Conservation (phyloP, 2,888 invertebrate genomes). For the Drosophila phalerata region DNA sequence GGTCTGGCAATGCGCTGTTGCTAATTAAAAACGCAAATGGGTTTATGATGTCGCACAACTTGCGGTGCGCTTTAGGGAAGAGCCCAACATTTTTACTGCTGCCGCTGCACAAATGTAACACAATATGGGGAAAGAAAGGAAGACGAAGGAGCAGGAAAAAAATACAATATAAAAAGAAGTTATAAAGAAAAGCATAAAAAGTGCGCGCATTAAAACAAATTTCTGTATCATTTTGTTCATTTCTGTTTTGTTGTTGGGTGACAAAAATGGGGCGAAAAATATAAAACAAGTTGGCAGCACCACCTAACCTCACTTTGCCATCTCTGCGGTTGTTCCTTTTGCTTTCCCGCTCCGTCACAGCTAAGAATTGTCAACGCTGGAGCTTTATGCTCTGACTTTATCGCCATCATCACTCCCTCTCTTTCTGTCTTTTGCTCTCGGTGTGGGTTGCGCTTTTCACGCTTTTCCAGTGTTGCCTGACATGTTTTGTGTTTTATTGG, state of each 20-base stretch:
- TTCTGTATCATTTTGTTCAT: constrained; percentile 49
- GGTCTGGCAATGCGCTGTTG: constrained; percentile 66
- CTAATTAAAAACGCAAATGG: constrained; percentile 82
- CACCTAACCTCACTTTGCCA: constrained; percentile 26
- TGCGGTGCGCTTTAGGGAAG: constrained; percentile 58
- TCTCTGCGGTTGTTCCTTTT: constrained; percentile 42
- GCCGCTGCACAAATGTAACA: constrained; percentile 74
- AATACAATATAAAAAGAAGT: constrained; percentile 61
- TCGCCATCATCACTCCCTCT: constrained; percentile 42
- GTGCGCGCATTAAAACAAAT: constrained; percentile 75
- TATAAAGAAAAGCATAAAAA: constrained; percentile 77
- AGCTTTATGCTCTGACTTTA: constrained; percentile 61
- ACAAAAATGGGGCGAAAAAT: constrained; percentile 54
- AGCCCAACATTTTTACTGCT: constrained; percentile 62
- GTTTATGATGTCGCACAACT: constrained; percentile 82
- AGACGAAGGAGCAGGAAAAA: constrained; percentile 3
- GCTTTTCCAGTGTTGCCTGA: constrained; percentile 59
- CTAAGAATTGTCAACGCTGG: constrained; percentile 47
- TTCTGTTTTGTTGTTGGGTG: constrained; percentile 29
- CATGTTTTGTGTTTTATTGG: constrained; percentile 79
- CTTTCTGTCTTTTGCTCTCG: constrained; percentile 1
- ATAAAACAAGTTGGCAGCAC: constrained; percentile 63
- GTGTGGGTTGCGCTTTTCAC: constrained; percentile 51
- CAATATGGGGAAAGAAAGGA: constrained; percentile 36
- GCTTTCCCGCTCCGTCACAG: neutral